Evolutionary conservation across 2,797 vertebrate species (phyloP).

Genomic region (Gadopsis bispinosus): DNA sequence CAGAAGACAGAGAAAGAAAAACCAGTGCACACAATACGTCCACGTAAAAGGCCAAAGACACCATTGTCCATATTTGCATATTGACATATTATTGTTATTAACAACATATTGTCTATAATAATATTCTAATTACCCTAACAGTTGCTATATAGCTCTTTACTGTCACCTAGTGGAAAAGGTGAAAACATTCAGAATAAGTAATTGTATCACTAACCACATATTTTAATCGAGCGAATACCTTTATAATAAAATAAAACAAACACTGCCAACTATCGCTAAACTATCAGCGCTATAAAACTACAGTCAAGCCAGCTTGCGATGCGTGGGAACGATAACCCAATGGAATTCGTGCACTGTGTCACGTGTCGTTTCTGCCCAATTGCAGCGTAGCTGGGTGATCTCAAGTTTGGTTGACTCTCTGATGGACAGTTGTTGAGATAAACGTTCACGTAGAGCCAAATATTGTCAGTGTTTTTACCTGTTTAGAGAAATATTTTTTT

Average conservation of each 20-base stretch:
- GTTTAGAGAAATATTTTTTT: not conserved
- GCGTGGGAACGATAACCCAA: constrained; percentile 21
- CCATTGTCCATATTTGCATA: too few relatives aligned
- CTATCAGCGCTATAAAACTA: constrained; percentile 46
- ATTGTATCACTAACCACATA: not conserved
- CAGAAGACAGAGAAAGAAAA: not conserved
- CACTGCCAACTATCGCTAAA: too few relatives aligned
- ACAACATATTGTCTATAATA: too few relatives aligned
- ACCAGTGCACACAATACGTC: not conserved
- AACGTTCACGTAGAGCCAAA: too few relatives aligned
- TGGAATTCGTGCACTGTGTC: not conserved
- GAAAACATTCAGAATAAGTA: not conserved
- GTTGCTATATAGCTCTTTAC: not conserved
- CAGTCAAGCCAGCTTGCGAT: constrained; percentile 39
- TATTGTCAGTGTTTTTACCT: constrained; percentile 6
- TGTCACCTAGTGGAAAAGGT: not conserved
- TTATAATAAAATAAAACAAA: not conserved
- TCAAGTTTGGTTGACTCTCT: not conserved
- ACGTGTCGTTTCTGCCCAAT: constrained; percentile 64
- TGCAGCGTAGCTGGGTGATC: not conserved
- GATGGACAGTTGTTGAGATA: constrained; percentile 39
- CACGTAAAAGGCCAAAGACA: not conserved
- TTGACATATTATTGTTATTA: not conserved
- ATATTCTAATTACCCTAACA: not conserved
- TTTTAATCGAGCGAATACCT: not conserved